Conservation (phyloP, 1,140 invertebrate genomes). For the Trigoniulus corallinus region DNA sequence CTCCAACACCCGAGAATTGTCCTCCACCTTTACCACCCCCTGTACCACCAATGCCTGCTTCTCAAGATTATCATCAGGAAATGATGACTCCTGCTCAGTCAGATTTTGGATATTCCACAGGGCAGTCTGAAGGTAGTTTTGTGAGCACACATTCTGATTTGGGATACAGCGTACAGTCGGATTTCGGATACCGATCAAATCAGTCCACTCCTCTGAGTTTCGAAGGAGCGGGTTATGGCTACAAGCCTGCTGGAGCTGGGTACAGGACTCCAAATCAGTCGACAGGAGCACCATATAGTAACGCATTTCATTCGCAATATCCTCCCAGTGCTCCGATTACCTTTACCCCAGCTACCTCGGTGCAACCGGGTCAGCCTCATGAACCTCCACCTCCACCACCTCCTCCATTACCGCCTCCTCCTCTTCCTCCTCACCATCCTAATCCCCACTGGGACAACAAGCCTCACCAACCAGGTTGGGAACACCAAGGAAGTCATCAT, state of each 20-base stretch:
- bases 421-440: slow-evolving; percentile 15
- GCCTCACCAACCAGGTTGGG: not conserved
- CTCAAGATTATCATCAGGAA: not conserved
- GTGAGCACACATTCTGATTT: slow-evolving; percentile 10
- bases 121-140: slow-evolving; percentile 11
- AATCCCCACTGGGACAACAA: slow-evolving; percentile 4
- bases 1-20: not conserved
- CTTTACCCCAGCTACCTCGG: not conserved
- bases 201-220: slow-evolving; percentile 13
- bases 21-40: slow-evolving; percentile 8
- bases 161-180: slow-evolving; percentile 10
- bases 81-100: slow-evolving; percentile 4
- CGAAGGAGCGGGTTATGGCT: slow-evolving; percentile 11
- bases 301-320: not conserved
- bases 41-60: slow-evolving; percentile 3
- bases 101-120: slow-evolving; percentile 7
- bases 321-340: not conserved
- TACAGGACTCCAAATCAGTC: not conserved
- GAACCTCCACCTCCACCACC: not conserved
- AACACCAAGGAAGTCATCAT: not conserved
- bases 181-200: slow-evolving; percentile 12
- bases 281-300: not conserved
- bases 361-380: not conserved
- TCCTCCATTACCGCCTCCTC: slow-evolving; percentile 7
- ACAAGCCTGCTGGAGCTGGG: not conserved